Evolutionary conservation across 2,888 invertebrate species (phyloP).

Genomic region (Drosophila aldrichi): DNA sequence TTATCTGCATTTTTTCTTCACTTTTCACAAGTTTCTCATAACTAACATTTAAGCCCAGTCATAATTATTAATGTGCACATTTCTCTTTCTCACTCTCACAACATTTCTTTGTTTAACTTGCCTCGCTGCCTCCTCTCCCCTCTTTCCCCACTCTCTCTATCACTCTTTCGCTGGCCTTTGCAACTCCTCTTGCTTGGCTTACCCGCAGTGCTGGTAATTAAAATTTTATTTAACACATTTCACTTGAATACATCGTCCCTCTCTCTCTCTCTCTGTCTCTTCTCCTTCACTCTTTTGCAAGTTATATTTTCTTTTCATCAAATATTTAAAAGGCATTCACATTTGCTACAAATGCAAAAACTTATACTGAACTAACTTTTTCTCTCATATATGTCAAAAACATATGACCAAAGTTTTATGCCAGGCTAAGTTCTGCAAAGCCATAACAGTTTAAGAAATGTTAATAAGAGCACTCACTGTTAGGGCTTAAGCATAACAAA

Average conservation of each 20-base stretch:
- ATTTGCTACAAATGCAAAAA: slow-evolving; percentile 11
- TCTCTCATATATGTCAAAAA: neutral
- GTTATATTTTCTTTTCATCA: slow-evolving; percentile 14
- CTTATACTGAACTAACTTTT: slow-evolving; percentile 5
- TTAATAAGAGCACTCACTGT: neutral
- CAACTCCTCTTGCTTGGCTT: slow-evolving; percentile 5
- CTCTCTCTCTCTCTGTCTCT: neutral
- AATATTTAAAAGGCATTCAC: slow-evolving; percentile 9
- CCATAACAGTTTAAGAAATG: neutral
- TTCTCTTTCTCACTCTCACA: slow-evolving; percentile 57
- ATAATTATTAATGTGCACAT: slow-evolving; percentile 75
- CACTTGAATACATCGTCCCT: slow-evolving; percentile 33
- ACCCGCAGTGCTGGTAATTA: slow-evolving; percentile 46
- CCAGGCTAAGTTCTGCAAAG: neutral
- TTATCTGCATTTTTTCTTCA: slow-evolving; percentile 27
- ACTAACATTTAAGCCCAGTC: slow-evolving; percentile 63
- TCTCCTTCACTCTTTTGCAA: neutral
- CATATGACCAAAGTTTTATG: neutral
- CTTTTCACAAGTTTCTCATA: slow-evolving; percentile 58
- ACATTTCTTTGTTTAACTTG: slow-evolving; percentile 40
- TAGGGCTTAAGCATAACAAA: neutral
- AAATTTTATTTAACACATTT: slow-evolving; percentile 64
- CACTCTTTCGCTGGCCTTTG: neutral
- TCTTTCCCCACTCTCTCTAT: neutral
- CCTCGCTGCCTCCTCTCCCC: neutral